Percentiles rank a stretch among this genome's conserved stretches.
phyloP scores from a whole-genome alignment of 2,888 invertebrate species.

The Amphipoea oculea region DNA sequence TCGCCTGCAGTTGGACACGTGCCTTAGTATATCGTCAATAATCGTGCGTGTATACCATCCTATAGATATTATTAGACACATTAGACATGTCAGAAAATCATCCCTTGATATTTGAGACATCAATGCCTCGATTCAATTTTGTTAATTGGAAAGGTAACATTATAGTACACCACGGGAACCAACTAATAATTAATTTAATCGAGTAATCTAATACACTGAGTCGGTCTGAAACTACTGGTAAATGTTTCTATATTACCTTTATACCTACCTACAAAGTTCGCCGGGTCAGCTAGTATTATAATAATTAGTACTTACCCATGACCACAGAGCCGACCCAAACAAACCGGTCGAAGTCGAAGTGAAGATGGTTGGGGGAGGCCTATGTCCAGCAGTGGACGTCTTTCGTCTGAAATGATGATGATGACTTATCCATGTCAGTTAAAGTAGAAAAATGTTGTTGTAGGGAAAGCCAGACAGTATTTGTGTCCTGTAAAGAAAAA shows the following conservation, averaged over 20 bases:
- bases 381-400: no score
- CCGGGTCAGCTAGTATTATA: no score
- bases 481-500: not conserved
- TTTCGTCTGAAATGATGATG: no score
- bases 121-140: slow-evolving; percentile 41
- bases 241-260: not conserved
- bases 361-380: no score
- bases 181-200: slow-evolving; percentile 47
- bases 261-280: not conserved
- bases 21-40: not conserved
- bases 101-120: slow-evolving; percentile 37
- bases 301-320: no score
- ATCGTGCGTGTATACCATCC: not conserved
- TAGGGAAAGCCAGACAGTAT: not conserved
- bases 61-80: not conserved
- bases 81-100: not conserved
- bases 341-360: no score
- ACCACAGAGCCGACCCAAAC: no score
- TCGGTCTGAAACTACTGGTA: not conserved
- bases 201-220: slow-evolving; percentile 41
- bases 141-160: slow-evolving; percentile 51
- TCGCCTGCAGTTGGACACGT: not conserved
- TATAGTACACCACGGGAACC: slow-evolving; percentile 20
- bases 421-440: not conserved
- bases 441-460: not conserved